A percentile compares a stretch with the other conserved stretches of the same genome.
phyloP scores from a whole-genome alignment of 2,797 vertebrate species.

The Prionace glauca region DNA sequence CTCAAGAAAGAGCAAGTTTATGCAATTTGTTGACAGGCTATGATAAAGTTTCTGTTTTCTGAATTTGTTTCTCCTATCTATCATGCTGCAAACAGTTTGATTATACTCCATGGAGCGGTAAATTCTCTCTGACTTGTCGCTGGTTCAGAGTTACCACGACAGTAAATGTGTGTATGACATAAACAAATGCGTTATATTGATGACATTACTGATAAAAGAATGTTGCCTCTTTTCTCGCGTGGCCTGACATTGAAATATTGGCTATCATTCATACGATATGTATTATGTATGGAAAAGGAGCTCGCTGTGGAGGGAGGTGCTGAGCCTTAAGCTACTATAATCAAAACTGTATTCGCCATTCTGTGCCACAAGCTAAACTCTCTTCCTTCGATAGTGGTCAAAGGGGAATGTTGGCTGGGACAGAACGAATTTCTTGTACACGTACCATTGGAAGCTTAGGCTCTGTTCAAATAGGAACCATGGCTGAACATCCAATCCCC shows the following conservation, averaged over 20 bases:
- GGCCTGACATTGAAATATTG: neutral
- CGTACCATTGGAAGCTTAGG: neutral
- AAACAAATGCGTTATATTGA: neutral
- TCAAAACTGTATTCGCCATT: neutral
- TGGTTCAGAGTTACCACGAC: conserved; percentile 10
- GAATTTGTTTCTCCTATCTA: neutral
- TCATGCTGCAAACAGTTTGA: neutral
- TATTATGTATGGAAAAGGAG: neutral
- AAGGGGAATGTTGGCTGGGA: neutral
- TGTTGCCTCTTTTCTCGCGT: neutral
- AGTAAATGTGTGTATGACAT: conserved; percentile 28
- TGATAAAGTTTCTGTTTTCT: neutral
- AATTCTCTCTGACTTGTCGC: neutral
- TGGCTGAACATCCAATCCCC: neutral
- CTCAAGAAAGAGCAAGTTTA: neutral
- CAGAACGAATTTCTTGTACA: neutral
- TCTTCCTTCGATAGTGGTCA: neutral
- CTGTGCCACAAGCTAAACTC: neutral
- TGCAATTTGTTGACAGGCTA: neutral
- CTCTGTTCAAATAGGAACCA: neutral
- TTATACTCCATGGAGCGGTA: conserved; percentile 1
- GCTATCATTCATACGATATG: neutral
- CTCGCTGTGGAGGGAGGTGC: neutral
- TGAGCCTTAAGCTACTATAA: neutral
- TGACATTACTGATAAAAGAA: neutral